Conservation (phyloP, 2,888 invertebrate genomes). For the Toxonevra muliebris region DNA sequence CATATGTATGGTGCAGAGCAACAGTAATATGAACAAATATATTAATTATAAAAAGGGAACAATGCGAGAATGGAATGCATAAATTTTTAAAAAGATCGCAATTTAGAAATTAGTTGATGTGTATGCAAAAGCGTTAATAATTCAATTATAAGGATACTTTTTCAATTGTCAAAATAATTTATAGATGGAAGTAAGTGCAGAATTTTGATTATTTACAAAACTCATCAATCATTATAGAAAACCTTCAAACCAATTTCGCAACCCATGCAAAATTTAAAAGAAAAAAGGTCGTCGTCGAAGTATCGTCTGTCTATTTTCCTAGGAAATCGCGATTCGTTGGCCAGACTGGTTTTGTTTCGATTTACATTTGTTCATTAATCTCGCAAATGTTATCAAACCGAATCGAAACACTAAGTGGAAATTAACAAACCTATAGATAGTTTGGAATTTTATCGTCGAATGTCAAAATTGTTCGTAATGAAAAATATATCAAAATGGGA, state of each 20-base stretch:
- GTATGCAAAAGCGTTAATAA: background rate
- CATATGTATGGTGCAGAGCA: conserved; percentile 11
- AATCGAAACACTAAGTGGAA: conserved; percentile 5
- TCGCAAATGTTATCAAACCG: conserved; percentile 21
- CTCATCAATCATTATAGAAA: background rate
- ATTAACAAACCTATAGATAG: no score
- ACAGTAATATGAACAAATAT: background rate
- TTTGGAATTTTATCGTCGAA: no score
- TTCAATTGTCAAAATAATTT: no score
- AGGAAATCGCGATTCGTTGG: background rate
- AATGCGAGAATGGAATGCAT: background rate
- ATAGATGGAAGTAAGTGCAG: no score
- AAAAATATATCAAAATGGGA: no score
- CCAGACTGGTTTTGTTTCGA: conserved; percentile 1
- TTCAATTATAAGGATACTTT: background rate
- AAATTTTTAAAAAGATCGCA: background rate
- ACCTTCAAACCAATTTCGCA: conserved; percentile 12
- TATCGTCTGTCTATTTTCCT: background rate
- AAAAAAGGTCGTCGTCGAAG: background rate
- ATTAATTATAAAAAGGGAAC: background rate
- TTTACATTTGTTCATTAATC: no score
- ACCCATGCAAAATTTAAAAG: conserved; percentile 10
- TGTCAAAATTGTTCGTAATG: no score
- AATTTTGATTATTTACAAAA: background rate
- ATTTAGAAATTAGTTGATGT: background rate